These are phyloP conservation scores for Plecotus auritus DNA, from an alignment of 2,113 vertebrate species.

Conservation along the genomic window DNA sequence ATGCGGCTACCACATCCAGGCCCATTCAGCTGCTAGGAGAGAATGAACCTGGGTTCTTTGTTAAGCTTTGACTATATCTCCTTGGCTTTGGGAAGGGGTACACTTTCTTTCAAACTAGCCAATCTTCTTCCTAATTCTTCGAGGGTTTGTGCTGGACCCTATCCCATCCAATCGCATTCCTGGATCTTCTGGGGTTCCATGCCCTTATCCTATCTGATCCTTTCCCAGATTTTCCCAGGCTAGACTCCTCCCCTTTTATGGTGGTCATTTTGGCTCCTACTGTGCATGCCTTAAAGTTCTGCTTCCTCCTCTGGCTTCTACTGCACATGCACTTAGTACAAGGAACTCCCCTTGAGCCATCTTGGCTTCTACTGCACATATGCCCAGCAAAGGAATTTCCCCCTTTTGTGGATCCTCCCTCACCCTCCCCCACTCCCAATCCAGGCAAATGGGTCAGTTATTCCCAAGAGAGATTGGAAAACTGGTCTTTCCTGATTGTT, in stretches of 20 bases:
- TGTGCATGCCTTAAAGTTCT: neutral
- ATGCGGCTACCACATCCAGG: no score
- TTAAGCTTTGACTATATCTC: no score
- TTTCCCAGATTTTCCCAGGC: neutral
- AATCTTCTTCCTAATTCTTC: no score
- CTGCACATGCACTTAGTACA: neutral
- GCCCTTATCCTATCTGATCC: neutral
- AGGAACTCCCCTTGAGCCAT: neutral
- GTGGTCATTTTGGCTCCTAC: neutral
- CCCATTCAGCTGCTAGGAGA: no score
- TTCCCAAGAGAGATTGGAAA: neutral
- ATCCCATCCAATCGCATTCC: no score
- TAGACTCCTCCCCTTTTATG: neutral
- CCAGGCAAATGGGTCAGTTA: neutral
- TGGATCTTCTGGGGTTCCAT: no score
- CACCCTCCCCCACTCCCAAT: neutral
- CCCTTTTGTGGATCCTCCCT: neutral
- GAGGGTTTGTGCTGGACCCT: no score
- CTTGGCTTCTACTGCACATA: neutral
- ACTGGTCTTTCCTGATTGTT: neutral
- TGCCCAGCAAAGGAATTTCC: neutral
- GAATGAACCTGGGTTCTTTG: no score
- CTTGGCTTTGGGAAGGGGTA: no score
- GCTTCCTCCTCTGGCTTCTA: neutral
- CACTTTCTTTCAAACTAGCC: no score